Percentiles rank a stretch among this genome's conserved stretches.
Evolutionary conservation across 2,797 vertebrate genomes (phyloP).

Genomic region (Alca torda): DNA sequence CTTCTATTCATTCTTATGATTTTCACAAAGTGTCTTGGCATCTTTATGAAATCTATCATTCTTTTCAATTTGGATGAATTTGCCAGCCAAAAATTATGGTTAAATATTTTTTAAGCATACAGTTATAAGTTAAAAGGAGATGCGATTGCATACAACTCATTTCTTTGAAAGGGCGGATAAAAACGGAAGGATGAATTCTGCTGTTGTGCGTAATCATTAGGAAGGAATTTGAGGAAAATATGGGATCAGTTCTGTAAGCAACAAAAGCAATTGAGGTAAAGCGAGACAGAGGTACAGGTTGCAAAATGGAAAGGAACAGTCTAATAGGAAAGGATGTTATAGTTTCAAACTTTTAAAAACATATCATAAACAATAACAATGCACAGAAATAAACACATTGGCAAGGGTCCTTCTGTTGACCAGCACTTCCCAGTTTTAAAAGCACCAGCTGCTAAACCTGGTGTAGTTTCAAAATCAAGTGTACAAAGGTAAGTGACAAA

Average conservation of each 20-base stretch:
- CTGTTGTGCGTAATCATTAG: not conserved
- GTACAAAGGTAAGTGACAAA: not conserved
- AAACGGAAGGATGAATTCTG: not conserved
- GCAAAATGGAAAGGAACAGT: not conserved
- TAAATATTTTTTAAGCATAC: not conserved
- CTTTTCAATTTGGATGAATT: not conserved
- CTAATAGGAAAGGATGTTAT: not conserved
- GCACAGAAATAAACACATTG: not conserved
- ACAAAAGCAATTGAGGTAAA: not conserved
- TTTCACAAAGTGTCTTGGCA: not conserved
- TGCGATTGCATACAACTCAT: not conserved
- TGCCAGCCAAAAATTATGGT: not conserved
- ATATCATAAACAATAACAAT: not conserved
- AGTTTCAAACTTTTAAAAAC: not conserved
- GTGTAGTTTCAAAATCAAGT: not conserved
- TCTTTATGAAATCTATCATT: not conserved
- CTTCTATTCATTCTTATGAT: not conserved
- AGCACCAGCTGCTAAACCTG: not conserved
- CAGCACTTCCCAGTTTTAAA: not conserved
- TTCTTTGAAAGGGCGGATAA: not conserved
- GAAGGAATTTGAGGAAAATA: not conserved
- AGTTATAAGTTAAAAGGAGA: not conserved
- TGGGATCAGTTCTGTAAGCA: not conserved
- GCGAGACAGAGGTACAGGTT: not conserved
- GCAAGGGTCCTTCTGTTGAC: not conserved